These are phyloP conservation scores for Microctonus aethiopoides DNA, from an alignment of 2,888 invertebrate species.

Conservation along the genomic window DNA sequence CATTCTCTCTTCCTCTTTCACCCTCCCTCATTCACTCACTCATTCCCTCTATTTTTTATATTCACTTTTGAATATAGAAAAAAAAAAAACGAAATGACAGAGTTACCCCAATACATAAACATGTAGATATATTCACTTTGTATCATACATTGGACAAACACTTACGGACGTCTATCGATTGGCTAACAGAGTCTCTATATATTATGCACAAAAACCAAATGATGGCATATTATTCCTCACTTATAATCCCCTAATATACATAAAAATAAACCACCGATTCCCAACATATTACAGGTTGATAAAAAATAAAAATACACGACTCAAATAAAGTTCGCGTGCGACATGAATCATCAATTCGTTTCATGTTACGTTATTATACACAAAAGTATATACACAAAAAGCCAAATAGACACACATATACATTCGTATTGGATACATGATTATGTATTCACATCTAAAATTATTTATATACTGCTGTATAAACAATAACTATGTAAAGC, in stretches of 20 bases:
- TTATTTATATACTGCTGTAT: too few relatives aligned
- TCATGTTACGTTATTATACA: slow-evolving; percentile 54
- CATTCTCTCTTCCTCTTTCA: neutral
- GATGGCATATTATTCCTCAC: slow-evolving; percentile 60
- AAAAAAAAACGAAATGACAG: slow-evolving; percentile 41
- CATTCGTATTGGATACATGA: neutral
- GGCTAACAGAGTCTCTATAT: slow-evolving; percentile 51
- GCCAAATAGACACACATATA: slow-evolving; percentile 3
- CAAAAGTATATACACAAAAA: neutral
- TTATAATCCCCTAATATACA: slow-evolving; percentile 45
- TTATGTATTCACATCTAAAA: too few relatives aligned
- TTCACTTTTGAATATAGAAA: slow-evolving; percentile 17
- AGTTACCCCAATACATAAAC: slow-evolving; percentile 35
- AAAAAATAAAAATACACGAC: slow-evolving; percentile 54
- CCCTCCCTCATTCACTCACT: neutral
- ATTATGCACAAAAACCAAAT: slow-evolving; percentile 59
- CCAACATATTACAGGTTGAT: slow-evolving; percentile 36
- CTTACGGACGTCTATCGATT: slow-evolving; percentile 45
- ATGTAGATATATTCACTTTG: too few relatives aligned
- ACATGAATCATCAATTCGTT: slow-evolving; percentile 63
- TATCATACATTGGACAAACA: neutral
- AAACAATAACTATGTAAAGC: neutral
- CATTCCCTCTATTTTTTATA: neutral
- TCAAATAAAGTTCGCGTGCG: slow-evolving; percentile 61
- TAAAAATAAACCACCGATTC: neutral